A percentile compares a stretch with the other conserved stretches of the same genome.
phyloP scores from a whole-genome alignment of 2,888 invertebrate species.

The Habrosyne pyritoides region DNA sequence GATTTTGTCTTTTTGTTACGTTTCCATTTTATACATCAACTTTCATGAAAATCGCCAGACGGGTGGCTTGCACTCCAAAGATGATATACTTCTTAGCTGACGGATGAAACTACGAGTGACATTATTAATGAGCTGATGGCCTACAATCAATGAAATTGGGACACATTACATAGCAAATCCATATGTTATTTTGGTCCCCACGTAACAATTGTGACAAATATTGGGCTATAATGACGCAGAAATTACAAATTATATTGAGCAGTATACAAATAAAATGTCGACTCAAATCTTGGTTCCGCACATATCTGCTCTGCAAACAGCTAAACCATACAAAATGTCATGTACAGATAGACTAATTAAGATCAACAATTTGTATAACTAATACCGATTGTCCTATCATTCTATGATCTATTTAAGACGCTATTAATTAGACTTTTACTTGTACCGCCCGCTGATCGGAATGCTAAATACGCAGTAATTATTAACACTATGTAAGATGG shows the following conservation, averaged over 20 bases:
- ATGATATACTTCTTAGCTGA: no score
- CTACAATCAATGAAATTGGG: neutral
- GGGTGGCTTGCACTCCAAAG: no score
- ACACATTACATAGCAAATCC: neutral
- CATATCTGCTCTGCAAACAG: neutral
- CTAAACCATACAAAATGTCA: neutral
- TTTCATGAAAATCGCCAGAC: no score
- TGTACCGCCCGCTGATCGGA: conserved; percentile 88
- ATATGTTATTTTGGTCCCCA: neutral
- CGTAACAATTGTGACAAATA: neutral
- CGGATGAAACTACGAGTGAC: no score
- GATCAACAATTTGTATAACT: neutral
- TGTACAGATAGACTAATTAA: neutral
- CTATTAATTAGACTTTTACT: conserved; percentile 52
- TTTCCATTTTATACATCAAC: no score
- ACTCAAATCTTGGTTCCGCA: neutral
- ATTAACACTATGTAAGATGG: conserved; percentile 87
- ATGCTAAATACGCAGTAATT: conserved; percentile 87
- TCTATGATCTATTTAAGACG: conserved; percentile 46
- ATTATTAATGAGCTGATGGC: neutral
- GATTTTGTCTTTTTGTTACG: no score
- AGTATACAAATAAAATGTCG: neutral
- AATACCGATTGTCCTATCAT: conserved; percentile 15
- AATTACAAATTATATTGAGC: conserved; percentile 1
- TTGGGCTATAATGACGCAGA: neutral